Conservation (phyloP, 2,888 invertebrate species). For the Ichneumoninae sp. region DNA sequence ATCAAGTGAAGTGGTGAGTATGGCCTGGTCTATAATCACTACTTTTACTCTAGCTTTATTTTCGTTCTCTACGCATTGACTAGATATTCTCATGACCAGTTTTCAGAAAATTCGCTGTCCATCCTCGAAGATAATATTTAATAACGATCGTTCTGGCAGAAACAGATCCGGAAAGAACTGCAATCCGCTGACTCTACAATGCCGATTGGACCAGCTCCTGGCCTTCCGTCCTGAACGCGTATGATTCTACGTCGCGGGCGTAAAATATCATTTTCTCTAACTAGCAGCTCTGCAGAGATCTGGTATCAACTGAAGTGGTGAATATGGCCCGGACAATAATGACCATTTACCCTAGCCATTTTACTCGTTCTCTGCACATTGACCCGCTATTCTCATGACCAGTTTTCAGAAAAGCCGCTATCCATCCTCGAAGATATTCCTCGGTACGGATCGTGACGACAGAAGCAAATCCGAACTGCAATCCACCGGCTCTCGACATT, state of each 20-base stretch:
- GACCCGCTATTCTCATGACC: neutral
- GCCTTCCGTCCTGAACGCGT: slow-evolving; percentile 38
- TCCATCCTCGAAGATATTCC: neutral
- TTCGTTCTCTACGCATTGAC: neutral
- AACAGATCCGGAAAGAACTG: neutral
- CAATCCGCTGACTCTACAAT: neutral
- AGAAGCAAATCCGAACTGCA: neutral
- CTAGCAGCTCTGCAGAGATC: neutral
- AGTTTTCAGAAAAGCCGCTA: neutral
- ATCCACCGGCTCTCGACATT: neutral
- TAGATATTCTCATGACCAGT: neutral
- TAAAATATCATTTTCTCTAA: slow-evolving; percentile 46
- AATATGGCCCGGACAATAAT: neutral
- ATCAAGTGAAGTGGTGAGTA: neutral
- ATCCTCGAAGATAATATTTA: neutral
- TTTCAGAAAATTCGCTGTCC: neutral
- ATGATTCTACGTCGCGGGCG: slow-evolving; percentile 30
- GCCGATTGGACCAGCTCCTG: neutral
- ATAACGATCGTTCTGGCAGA: neutral
- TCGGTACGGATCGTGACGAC: neutral
- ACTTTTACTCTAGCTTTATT: neutral
- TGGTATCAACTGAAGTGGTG: neutral
- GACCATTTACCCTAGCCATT: neutral
- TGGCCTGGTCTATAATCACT: neutral
- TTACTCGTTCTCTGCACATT: neutral